Conservation (phyloP, 2,888 invertebrate genomes). For the Perizoma affinitatum region DNA sequence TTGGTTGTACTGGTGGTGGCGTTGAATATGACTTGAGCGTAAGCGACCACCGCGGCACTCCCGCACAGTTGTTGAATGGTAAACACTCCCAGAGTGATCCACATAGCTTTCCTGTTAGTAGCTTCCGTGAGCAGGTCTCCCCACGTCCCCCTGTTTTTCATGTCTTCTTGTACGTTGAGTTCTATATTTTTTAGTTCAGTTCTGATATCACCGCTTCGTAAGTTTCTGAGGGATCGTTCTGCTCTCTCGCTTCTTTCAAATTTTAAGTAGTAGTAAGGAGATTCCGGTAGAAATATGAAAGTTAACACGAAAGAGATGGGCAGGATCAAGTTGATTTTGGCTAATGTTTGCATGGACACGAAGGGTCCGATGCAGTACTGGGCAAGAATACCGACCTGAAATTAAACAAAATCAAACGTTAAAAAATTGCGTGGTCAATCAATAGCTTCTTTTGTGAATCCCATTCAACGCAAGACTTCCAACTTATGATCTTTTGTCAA, state of each 20-base stretch:
- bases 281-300: slow-evolving; percentile 87
- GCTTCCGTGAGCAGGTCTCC: slow-evolving; percentile 80
- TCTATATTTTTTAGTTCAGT: slow-evolving; percentile 83
- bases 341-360: slow-evolving; percentile 80
- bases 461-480: background rate
- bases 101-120: slow-evolving; percentile 85
- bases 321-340: slow-evolving; percentile 82
- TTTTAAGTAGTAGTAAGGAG: slow-evolving; percentile 84
- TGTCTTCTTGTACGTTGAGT: slow-evolving; percentile 79
- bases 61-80: slow-evolving; percentile 86
- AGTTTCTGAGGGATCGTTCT: slow-evolving; percentile 80
- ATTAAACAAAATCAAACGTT: slow-evolving; percentile 43
- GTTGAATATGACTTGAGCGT: slow-evolving; percentile 86
- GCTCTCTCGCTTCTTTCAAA: slow-evolving; percentile 83
- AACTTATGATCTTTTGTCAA: slow-evolving; percentile 7
- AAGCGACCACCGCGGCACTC: slow-evolving; percentile 85
- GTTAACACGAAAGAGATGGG: slow-evolving; percentile 82
- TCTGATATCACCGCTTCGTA: slow-evolving; percentile 84
- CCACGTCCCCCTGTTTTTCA: slow-evolving; percentile 79
- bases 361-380: slow-evolving; percentile 85
- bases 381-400: slow-evolving; percentile 84
- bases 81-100: slow-evolving; percentile 85
- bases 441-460: slow-evolving; percentile 2
- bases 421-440: slow-evolving; percentile 1
- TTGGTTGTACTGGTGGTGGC: slow-evolving; percentile 49